Percentiles rank a stretch among this genome's conserved stretches.
Conservation (phyloP, 1,140 invertebrate species). For the Harlomillsia oculata region DNA sequence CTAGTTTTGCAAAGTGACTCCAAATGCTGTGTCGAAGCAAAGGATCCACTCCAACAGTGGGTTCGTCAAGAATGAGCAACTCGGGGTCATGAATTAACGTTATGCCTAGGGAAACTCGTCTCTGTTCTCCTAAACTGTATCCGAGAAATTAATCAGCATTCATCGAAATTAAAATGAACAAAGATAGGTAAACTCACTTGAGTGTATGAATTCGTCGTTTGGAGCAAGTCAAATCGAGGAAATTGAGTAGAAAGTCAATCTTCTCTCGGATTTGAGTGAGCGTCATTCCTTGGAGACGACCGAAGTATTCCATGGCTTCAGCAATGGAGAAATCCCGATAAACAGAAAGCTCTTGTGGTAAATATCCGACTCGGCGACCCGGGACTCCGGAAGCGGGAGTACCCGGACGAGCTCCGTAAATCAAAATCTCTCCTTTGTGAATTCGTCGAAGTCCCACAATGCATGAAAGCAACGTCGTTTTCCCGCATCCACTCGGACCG, state of each 20-base stretch:
- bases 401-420: constrained; percentile 43
- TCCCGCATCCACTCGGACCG: constrained; percentile 39
- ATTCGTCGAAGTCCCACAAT: constrained; percentile 41
- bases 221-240: constrained; percentile 65
- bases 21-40: too few relatives aligned
- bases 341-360: constrained; percentile 73
- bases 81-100: too few relatives aligned
- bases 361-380: constrained; percentile 59
- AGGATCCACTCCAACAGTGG: too few relatives aligned
- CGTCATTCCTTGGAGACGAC: constrained; percentile 72
- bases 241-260: constrained; percentile 75
- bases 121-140: too few relatives aligned
- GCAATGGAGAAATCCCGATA: constrained; percentile 83
- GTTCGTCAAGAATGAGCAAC: too few relatives aligned
- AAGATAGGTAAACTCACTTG: too few relatives aligned
- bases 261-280: constrained; percentile 60
- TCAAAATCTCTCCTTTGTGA: constrained; percentile 38
- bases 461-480: constrained; percentile 43
- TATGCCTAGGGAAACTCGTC: too few relatives aligned
- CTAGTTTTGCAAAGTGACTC: constrained; percentile 20
- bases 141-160: too few relatives aligned
- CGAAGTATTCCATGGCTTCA: constrained; percentile 85
- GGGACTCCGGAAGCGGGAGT: constrained; percentile 39
- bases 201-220: constrained; percentile 44
- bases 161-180: too few relatives aligned